Evolutionary conservation across 2,888 invertebrate genomes (phyloP), one percentile per base, ranked within the genome.

Genomic region (Callyntrura sp.): DNA sequence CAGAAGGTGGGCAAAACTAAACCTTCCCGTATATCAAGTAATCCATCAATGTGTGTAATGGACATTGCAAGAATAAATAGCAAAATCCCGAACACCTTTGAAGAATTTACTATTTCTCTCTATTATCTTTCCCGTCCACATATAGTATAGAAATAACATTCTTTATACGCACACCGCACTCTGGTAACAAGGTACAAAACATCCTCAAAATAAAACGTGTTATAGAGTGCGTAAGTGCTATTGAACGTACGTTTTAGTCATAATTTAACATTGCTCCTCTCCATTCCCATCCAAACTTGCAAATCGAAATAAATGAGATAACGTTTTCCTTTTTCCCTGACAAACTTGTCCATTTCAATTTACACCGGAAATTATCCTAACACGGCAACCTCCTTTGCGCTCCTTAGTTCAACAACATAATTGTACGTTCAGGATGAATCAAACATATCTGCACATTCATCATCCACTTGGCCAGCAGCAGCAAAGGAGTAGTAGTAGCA

Each of bases 321-420:
- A 73, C 11, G 48, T 23, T 6, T 73, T 48, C 17, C 28, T 14
- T n/a, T 68, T n/a, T 70, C 17, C 45, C 70, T 70, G 45, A 20
- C 79, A 83, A 73, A 70, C 78, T 51, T 78, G 62, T 88, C 73
- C 76, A 73, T 85, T 90, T 90, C 90, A 85, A 85, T 90, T 89
- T 90, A 85, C 90, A 90, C 90, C 90, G 90, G 90, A 90, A 90
- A 84, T 90, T 81, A 85, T 55, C 65, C 60, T 23, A 83, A 89
- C 35, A 73, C 9, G 20, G 14, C 68, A 62, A 57, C 51, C 78
- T 88, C 48, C 84, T 82, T 17, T 43, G 45, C 48, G 73, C 65
- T 25, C 78, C 82, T 82, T 88, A 88, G 82, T 88, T 88, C 82
- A 82, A 88, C 82, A 73, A 43, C 28, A 83, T 88, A 88, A 88